Evolutionary conservation across 2,113 vertebrate genomes (phyloP).

Genomic region (Picathartes gymnocephalus): DNA sequence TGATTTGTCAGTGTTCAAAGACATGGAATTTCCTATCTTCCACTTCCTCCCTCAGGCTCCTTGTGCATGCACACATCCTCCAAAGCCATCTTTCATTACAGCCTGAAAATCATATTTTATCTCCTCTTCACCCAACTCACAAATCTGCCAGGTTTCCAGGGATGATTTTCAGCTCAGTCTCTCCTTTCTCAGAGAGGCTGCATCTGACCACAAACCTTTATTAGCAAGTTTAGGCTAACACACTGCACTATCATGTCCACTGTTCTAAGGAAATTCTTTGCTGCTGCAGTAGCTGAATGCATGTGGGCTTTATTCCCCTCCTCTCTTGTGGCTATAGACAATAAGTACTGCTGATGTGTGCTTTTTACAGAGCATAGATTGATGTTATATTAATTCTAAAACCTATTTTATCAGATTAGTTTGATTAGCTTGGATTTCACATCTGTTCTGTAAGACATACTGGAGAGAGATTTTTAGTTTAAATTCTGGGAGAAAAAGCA

Average conservation of each 20-base stretch:
- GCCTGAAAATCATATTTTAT: neutral
- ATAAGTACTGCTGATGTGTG: neutral
- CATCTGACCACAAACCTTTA: neutral
- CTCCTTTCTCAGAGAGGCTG: neutral
- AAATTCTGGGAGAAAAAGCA: neutral
- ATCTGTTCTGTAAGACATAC: neutral
- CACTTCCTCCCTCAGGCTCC: neutral
- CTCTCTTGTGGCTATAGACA: neutral
- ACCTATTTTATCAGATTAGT: neutral
- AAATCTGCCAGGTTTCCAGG: neutral
- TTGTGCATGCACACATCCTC: neutral
- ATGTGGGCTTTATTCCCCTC: rapidly evolving
- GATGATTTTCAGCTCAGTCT: neutral
- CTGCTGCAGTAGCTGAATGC: neutral
- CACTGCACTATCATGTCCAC: neutral
- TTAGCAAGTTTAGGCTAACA: neutral
- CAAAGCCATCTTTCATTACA: conserved; percentile 1
- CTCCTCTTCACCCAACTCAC: neutral
- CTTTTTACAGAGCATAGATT: conserved; percentile 10
- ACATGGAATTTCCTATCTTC: neutral
- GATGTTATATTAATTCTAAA: conserved; percentile 13
- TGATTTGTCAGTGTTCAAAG: conserved; percentile 30
- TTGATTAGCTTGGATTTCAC: neutral
- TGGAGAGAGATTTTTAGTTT: too few relatives aligned
- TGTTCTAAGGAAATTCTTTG: neutral